Base-by-base conservation (phyloP, 2,113 vertebrate species). In the Nycticryphes semicollaris region DNA sequence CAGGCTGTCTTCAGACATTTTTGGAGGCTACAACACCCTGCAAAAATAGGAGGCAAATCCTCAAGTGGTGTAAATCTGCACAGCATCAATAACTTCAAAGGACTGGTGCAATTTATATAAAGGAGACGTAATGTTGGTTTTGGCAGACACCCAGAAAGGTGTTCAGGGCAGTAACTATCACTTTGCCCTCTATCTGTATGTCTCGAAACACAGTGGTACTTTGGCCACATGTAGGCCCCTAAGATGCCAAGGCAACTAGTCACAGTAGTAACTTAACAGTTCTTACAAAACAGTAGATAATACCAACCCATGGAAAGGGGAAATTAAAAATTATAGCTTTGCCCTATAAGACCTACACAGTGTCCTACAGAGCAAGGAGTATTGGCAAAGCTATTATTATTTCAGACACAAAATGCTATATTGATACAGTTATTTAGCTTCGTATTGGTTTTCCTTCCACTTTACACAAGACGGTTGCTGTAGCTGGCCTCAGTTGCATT, bases 341-440 rank as follows among this genome's bases (percentile, higher is more conserved):
- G 27, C 23, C 14, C 22, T 75, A 0, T 27, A 74, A 74, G 21
- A 59, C 17, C 51, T 48, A 74, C 6, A 20, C 3, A 1, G 1
- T 39, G 27, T 43, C 41, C 43, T 77, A 56, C 12, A 88, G 18
- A 68, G 9, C 27, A 57, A 84, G 35, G 24, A 57, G 4, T 53
- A 57, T 21, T 24, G 30, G 39, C 39, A 80, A 73, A 80, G 10
- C 33, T 73, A 57, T 33, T 73, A 83, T 13, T 21, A 51, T 12
- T 67, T 70, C 60, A 91, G 25, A 20, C 17, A 43, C 43, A 88
- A 73, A 51, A 86, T 56, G 20, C 25, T 76, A 9, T 51, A 28
- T 84, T 41, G 43, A 51, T 64, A 54, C 10, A 59, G 12, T 56
- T 93, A 67, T 51, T 82, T 66, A 51, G 35, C 10, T 57, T 70